A percentile compares a stretch with the other conserved stretches of the same genome.
These are phyloP conservation scores for Apteryx owenii DNA, from an alignment of 2,113 vertebrate genomes.

Conservation along the genomic window DNA sequence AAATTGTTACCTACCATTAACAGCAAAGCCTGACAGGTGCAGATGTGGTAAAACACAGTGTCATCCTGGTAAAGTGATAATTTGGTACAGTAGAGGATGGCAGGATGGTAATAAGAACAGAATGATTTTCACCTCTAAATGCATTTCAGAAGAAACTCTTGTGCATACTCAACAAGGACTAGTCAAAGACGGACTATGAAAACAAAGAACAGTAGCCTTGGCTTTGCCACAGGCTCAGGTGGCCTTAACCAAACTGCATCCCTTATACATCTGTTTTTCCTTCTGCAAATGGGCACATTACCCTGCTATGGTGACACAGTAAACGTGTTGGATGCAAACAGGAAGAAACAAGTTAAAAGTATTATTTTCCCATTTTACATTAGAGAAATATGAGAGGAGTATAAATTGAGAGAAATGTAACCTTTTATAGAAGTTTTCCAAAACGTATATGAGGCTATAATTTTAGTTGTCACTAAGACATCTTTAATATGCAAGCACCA, in stretches of 20 bases:
- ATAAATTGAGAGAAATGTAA: neutral
- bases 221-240: neutral
- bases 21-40: neutral
- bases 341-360: neutral
- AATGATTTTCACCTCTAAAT: neutral
- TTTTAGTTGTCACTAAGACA: neutral
- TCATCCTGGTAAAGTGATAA: neutral
- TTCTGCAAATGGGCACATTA: neutral
- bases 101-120: neutral
- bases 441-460: neutral
- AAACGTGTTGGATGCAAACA: rapidly evolving
- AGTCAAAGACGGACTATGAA: neutral
- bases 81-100: neutral
- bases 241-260: neutral
- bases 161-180: neutral
- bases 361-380: neutral
- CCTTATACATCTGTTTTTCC: neutral
- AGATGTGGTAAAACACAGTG: neutral
- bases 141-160: neutral
- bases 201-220: neutral
- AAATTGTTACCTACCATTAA: neutral
- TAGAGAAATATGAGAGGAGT: neutral
- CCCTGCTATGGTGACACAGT: neutral
- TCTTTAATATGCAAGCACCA: slow-evolving; percentile 22
- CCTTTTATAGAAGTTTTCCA: neutral